Conservation (phyloP, 2,888 invertebrate species). For the Pseudanteris insignis region DNA sequence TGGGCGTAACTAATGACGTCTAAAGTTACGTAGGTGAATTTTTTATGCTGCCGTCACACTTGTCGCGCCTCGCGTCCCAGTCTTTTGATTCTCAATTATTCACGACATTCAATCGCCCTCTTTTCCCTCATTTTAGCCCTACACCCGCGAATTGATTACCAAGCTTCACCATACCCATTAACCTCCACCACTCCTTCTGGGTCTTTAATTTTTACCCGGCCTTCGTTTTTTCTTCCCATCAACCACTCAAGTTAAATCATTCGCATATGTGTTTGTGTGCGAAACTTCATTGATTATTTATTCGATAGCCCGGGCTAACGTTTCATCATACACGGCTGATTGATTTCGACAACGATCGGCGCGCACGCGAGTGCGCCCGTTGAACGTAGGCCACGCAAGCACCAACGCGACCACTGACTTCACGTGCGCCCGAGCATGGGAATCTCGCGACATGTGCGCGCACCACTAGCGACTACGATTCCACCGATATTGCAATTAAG, state of each 20-base stretch:
- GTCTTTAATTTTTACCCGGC: slow-evolving; percentile 6
- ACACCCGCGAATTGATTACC: slow-evolving; percentile 31
- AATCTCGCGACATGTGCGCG: slow-evolving; percentile 58
- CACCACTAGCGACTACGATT: slow-evolving; percentile 15
- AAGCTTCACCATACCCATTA: slow-evolving; percentile 18
- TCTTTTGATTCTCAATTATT: slow-evolving; percentile 17
- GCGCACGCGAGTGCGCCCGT: too few species aligned
- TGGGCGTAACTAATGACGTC: slow-evolving; percentile 37
- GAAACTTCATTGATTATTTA: too few species aligned
- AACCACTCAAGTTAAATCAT: too few species aligned
- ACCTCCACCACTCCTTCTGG: slow-evolving; percentile 17
- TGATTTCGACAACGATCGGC: too few species aligned
- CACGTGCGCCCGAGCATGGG: slow-evolving; percentile 58
- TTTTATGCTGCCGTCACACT: slow-evolving; percentile 48
- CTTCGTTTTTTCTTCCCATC: background rate
- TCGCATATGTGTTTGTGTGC: too few species aligned
- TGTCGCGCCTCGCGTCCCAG: slow-evolving; percentile 3
- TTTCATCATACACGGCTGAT: too few species aligned
- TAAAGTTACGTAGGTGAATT: slow-evolving; percentile 50
- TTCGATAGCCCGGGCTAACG: background rate
- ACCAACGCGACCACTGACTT: too few species aligned
- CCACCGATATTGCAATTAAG: slow-evolving; percentile 46
- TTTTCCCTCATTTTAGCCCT: slow-evolving; percentile 10
- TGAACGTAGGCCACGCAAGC: too few species aligned
- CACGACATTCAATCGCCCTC: slow-evolving; percentile 26